Conservation (phyloP, 2,888 invertebrate species). For the Eristalinus sepulchralis region DNA sequence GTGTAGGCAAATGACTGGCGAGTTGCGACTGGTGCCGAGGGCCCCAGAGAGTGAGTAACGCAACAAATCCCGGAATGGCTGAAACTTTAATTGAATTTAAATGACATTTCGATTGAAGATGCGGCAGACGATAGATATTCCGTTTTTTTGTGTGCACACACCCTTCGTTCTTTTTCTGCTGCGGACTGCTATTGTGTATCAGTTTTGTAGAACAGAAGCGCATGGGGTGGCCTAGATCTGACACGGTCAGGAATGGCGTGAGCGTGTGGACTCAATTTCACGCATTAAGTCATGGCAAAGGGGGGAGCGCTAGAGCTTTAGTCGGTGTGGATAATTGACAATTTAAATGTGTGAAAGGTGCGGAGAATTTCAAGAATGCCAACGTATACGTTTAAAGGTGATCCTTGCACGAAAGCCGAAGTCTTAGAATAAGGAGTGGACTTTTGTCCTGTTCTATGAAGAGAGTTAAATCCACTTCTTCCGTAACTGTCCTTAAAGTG, state of each 20-base stretch:
- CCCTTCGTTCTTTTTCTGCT: not conserved
- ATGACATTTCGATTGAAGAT: slow-evolving; percentile 70
- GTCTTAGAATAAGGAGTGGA: too few species aligned
- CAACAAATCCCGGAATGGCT: slow-evolving; percentile 60
- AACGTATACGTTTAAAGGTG: too few species aligned
- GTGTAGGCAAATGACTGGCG: not conserved
- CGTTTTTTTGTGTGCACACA: not conserved
- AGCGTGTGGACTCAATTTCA: slow-evolving; percentile 62
- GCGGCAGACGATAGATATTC: slow-evolving; percentile 26
- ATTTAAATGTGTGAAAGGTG: not conserved
- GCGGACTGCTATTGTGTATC: slow-evolving; percentile 7
- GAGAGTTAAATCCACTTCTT: too few species aligned
- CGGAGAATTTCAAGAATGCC: too few species aligned
- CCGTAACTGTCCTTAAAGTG: too few species aligned
- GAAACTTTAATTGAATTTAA: slow-evolving; percentile 71
- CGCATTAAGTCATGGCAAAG: slow-evolving; percentile 48
- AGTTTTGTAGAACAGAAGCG: slow-evolving; percentile 10
- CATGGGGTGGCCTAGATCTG: slow-evolving; percentile 39
- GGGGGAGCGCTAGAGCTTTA: slow-evolving; percentile 3
- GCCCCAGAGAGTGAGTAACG: slow-evolving; percentile 32
- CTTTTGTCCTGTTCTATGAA: too few species aligned
- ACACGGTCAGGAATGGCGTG: slow-evolving; percentile 34
- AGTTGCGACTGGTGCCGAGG: not conserved
- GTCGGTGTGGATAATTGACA: slow-evolving; percentile 54
- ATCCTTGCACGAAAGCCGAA: too few species aligned